Percentiles rank a stretch among this genome's conserved stretches.
phyloP scores from a whole-genome alignment of 2,888 invertebrate genomes.

The Stenoptilia bipunctidactyla region DNA sequence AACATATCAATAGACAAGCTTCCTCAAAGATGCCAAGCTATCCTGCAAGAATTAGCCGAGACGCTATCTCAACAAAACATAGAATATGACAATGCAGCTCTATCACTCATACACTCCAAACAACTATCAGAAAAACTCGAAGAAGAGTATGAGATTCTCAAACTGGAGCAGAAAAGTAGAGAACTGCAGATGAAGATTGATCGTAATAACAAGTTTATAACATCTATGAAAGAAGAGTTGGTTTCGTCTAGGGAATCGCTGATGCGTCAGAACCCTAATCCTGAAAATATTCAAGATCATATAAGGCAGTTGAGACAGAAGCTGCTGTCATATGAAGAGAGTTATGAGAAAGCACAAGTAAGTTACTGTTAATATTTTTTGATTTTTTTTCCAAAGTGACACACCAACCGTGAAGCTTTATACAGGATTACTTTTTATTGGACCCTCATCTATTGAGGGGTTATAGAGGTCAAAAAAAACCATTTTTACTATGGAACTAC shows the following conservation, averaged over 20 bases:
- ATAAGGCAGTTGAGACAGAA: conserved; percentile 49
- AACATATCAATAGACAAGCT: conserved; percentile 38
- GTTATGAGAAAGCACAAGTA: conserved; percentile 46
- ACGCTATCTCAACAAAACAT: conserved; percentile 27
- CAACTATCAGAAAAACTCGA: conserved; percentile 30
- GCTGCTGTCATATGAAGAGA: conserved; percentile 48
- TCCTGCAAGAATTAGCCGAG: conserved; percentile 28
- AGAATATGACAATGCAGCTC: conserved; percentile 35
- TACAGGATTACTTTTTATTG: too few species aligned
- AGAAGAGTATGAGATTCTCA: conserved; percentile 46
- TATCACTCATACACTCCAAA: conserved; percentile 34
- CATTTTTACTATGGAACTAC: too few species aligned
- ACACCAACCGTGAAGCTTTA: too few species aligned
- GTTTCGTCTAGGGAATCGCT: conserved; percentile 33
- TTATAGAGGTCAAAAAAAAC: too few species aligned
- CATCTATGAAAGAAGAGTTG: conserved; percentile 36
- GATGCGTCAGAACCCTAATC: conserved; percentile 31
- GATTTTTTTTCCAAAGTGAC: too few species aligned
- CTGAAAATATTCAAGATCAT: conserved; percentile 42
- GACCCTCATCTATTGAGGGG: too few species aligned
- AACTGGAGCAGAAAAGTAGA: conserved; percentile 41
- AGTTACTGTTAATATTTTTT: too few species aligned
- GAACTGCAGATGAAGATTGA: conserved; percentile 43
- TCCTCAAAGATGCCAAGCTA: conserved; percentile 42
- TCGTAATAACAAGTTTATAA: conserved; percentile 40